Percentiles rank a stretch among this genome's conserved stretches.
Evolutionary conservation across 2,113 vertebrate species (phyloP).

Genomic region (Hippocampus barbouri): DNA sequence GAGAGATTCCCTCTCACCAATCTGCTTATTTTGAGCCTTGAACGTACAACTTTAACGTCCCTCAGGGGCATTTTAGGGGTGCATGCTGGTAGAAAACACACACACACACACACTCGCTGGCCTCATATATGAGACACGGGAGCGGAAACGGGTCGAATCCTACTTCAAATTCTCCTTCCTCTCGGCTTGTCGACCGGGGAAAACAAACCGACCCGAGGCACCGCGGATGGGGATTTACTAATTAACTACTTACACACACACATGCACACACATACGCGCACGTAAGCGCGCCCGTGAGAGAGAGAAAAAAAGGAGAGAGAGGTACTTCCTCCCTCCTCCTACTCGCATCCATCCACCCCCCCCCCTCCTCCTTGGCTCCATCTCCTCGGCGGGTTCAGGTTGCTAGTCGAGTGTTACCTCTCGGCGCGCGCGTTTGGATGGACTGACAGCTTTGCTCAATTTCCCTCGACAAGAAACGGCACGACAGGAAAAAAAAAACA

Average conservation of each 20-base stretch:
- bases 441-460: conserved; percentile 50
- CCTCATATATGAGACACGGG: conserved; percentile 76
- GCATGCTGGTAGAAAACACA: background rate
- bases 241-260: conserved; percentile 74
- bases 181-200: conserved; percentile 83
- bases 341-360: conserved; percentile 54
- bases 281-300: conserved; percentile 13
- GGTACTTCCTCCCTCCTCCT: conserved; percentile 36
- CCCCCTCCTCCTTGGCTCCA: conserved; percentile 28
- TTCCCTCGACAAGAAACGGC: conserved; percentile 25
- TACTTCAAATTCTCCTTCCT: conserved; percentile 84
- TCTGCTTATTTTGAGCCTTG: background rate
- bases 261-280: conserved; percentile 25
- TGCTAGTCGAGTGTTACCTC: conserved; percentile 61
- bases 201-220: conserved; percentile 82
- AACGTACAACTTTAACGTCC: background rate
- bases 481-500: conserved; percentile 1
- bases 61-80: background rate
- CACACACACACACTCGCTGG: conserved; percentile 40
- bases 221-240: conserved; percentile 80
- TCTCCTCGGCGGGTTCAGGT: conserved; percentile 61
- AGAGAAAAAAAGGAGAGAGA: background rate
- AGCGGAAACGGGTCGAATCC: conserved; percentile 84
- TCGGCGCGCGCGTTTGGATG: conserved; percentile 66
- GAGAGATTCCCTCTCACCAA: background rate